A percentile compares a stretch with the other conserved stretches of the same genome.
Conservation (phyloP, 2,888 invertebrate species). For the Callyntrura guangdongensis region DNA sequence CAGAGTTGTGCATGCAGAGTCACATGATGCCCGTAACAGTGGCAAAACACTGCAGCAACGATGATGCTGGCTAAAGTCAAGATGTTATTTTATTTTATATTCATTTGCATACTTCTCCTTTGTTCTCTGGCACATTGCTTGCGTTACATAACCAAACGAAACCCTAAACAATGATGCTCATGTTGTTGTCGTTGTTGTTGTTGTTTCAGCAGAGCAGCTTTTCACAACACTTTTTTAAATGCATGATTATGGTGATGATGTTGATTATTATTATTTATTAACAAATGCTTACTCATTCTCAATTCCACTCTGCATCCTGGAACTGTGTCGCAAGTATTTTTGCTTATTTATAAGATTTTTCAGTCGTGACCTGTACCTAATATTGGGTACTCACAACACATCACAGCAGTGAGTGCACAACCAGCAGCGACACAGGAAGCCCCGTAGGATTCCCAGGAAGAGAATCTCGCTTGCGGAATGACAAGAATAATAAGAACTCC, state of each 20-base stretch:
- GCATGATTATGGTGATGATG: constrained; percentile 20
- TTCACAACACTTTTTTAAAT: neutral
- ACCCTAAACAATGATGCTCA: neutral
- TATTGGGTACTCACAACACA: neutral
- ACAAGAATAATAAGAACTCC: constrained; percentile 45
- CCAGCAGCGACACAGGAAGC: neutral
- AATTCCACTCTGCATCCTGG: neutral
- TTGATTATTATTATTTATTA: constrained; percentile 34
- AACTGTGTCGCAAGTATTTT: constrained; percentile 4
- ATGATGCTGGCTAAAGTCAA: neutral
- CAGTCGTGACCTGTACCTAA: neutral
- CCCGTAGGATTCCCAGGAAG: constrained; percentile 25
- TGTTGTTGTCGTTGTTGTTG: neutral
- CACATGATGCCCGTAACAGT: too few species aligned
- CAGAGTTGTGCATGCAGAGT: neutral
- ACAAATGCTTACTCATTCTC: constrained; percentile 12
- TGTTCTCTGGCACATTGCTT: neutral
- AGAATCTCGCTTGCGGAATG: neutral
- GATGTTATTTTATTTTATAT: constrained; percentile 12
- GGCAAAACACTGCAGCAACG: too few species aligned
- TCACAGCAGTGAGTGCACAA: neutral
- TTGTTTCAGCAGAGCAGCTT: neutral
- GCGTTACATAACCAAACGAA: neutral
- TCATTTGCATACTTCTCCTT: neutral
- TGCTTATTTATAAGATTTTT: neutral